phyloP scores from a whole-genome alignment of 2,113 vertebrate genomes.

The Eulemur macaco region DNA sequence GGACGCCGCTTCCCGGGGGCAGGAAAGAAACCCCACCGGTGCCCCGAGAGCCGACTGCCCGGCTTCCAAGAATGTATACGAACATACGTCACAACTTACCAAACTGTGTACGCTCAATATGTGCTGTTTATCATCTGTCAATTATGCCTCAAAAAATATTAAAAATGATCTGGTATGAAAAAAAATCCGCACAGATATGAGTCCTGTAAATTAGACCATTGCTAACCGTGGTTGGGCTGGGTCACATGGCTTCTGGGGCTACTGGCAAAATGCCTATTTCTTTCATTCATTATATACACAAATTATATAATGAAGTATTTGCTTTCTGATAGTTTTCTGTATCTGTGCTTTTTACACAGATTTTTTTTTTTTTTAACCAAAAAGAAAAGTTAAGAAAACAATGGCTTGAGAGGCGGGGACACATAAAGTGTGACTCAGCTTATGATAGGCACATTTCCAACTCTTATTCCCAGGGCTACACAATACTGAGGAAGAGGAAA shows the following conservation, averaged over 20 bases:
- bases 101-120: neutral
- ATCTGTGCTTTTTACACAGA: neutral
- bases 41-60: slow-evolving; percentile 30
- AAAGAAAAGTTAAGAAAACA: slow-evolving; percentile 53
- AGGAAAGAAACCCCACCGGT: slow-evolving; percentile 52
- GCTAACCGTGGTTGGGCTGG: neutral
- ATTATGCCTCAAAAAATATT: neutral
- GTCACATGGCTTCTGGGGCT: neutral
- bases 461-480: slow-evolving; percentile 57
- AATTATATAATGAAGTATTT: neutral
- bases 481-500: slow-evolving; percentile 76
- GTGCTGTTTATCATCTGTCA: neutral
- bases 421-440: slow-evolving; percentile 56
- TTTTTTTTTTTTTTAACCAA: neutral
- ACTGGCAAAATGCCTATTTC: neutral
- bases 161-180: neutral
- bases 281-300: neutral
- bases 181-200: neutral
- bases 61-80: neutral
- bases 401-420: slow-evolving; percentile 46
- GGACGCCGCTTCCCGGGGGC: slow-evolving; percentile 54
- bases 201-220: neutral
- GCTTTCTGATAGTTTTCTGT: neutral
- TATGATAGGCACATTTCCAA: slow-evolving; percentile 69
- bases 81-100: neutral